phyloP scores from a whole-genome alignment of 2,797 vertebrate species.

The Falco peregrinus region DNA sequence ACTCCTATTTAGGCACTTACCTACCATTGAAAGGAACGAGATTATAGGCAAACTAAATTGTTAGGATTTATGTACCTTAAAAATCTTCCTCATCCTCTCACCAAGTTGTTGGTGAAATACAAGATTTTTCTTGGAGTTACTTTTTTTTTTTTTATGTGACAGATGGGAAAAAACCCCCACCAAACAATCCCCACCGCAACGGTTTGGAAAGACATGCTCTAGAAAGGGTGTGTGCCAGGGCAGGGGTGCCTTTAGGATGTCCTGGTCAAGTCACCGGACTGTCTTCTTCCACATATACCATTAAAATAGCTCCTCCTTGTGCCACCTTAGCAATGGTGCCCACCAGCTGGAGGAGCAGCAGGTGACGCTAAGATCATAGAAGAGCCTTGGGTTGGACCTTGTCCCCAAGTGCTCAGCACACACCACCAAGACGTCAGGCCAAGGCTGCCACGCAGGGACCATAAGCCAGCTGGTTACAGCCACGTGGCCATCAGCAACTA shows the following conservation, averaged over 20 bases:
- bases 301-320: neutral
- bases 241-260: neutral
- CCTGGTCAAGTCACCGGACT: neutral
- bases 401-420: neutral
- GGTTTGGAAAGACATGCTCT: neutral
- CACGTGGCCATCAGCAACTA: neutral
- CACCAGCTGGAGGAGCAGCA: too few species aligned
- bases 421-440: rapidly evolving
- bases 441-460: neutral
- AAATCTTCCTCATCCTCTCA: neutral
- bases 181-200: neutral
- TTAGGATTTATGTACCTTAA: neutral
- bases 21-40: neutral
- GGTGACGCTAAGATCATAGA: neutral
- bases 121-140: neutral
- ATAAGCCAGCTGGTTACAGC: neutral
- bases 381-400: neutral
- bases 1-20: neutral
- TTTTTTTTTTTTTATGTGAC: neutral
- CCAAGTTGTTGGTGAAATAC: neutral
- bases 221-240: neutral
- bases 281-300: neutral
- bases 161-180: neutral
- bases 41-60: neutral
- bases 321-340: neutral